Percentiles rank a stretch among this genome's conserved stretches.
Conservation (phyloP, 2,888 invertebrate species). For the Erannis defoliaria region DNA sequence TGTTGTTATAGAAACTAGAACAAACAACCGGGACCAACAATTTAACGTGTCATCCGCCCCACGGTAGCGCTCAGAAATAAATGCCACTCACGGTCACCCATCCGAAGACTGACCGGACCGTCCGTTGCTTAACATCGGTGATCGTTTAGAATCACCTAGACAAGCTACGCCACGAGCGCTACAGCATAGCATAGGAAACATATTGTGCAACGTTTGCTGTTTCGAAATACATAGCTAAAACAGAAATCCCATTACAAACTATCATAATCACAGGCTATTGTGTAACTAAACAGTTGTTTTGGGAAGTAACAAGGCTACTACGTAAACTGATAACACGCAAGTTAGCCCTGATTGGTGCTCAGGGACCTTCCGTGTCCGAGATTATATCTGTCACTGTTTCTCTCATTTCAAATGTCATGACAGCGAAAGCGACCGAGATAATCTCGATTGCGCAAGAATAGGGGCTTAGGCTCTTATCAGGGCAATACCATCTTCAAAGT, state of each 20-base stretch:
- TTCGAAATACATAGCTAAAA: not conserved
- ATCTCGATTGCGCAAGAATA: conserved; percentile 1
- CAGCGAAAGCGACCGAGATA: not conserved
- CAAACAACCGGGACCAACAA: no score
- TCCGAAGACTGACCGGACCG: no score
- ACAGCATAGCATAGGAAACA: no score
- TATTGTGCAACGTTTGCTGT: no score
- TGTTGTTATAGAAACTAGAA: no score
- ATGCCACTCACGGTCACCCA: no score
- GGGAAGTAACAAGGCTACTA: conserved; percentile 15
- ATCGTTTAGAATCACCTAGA: no score
- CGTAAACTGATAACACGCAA: conserved; percentile 39
- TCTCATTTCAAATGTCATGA: not conserved
- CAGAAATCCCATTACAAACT: not conserved
- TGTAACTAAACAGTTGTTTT: conserved; percentile 11
- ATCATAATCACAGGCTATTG: not conserved
- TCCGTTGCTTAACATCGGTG: no score
- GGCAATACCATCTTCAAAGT: conserved; percentile 38
- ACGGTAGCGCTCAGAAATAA: no score
- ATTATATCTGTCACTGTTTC: not conserved
- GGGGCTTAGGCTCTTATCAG: conserved; percentile 32
- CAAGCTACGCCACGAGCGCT: no score
- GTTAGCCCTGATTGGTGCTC: conserved; percentile 19
- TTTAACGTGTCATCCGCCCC: no score
- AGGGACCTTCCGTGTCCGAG: not conserved